These are phyloP conservation scores for Hirtodrosophila alboralis DNA, from an alignment of 2,888 invertebrate species.

Conservation along the genomic window DNA sequence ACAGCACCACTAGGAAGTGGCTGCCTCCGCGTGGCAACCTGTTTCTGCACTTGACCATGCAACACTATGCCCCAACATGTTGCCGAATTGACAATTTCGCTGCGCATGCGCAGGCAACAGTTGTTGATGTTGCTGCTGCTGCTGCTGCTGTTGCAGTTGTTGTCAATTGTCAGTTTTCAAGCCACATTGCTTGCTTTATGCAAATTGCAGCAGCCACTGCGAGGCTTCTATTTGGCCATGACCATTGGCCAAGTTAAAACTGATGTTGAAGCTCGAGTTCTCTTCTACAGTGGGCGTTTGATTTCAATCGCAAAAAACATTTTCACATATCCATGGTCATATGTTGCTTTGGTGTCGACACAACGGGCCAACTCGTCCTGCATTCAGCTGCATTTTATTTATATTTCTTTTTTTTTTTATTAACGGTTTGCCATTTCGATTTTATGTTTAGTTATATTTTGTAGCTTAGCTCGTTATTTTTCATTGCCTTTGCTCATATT, in stretches of 20 bases:
- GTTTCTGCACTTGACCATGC: slow-evolving; percentile 81
- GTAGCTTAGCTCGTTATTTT: slow-evolving; percentile 73
- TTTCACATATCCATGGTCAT: slow-evolving; percentile 68
- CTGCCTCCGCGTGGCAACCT: slow-evolving; percentile 66
- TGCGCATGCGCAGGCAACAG: slow-evolving; percentile 56
- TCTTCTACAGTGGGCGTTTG: slow-evolving; percentile 81
- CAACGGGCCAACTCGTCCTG: slow-evolving; percentile 59
- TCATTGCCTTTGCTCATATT: slow-evolving; percentile 72
- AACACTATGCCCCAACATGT: slow-evolving; percentile 74
- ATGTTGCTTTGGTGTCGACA: slow-evolving; percentile 59
- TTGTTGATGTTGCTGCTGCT: slow-evolving; percentile 40
- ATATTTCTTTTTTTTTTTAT: no score
- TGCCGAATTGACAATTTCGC: slow-evolving; percentile 79
- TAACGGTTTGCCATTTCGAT: slow-evolving; percentile 78
- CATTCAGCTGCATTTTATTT: slow-evolving; percentile 11
- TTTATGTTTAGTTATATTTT: slow-evolving; percentile 79
- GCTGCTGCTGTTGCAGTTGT: slow-evolving; percentile 56
- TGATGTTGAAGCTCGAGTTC: slow-evolving; percentile 43
- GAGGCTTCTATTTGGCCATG: slow-evolving; percentile 39
- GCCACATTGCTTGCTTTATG: slow-evolving; percentile 67
- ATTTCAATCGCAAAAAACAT: slow-evolving; percentile 79
- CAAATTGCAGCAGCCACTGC: slow-evolving; percentile 71
- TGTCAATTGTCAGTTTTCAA: slow-evolving; percentile 72
- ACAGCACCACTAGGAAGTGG: slow-evolving; percentile 65
- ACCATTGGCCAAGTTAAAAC: slow-evolving; percentile 33